phyloP scores from a whole-genome alignment of 2,113 vertebrate species.

The Girardinichthys multiradiatus region DNA sequence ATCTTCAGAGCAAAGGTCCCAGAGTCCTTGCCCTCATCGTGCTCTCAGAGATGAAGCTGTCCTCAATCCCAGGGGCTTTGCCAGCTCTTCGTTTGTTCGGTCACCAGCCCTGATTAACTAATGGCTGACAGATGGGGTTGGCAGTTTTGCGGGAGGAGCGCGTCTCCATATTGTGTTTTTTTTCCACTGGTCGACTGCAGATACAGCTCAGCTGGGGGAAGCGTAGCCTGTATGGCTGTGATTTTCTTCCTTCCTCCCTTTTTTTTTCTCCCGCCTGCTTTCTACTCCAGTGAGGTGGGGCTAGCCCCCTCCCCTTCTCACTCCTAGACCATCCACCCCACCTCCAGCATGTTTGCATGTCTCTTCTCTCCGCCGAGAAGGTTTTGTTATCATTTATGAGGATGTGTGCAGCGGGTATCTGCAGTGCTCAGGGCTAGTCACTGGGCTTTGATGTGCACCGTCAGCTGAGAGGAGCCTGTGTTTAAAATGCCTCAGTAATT shows the following conservation, averaged over 20 bases:
- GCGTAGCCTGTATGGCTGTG: conserved; percentile 63
- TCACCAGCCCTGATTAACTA: conserved; percentile 65
- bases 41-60: conserved; percentile 54
- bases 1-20: conserved; percentile 45
- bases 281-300: conserved; percentile 69
- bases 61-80: conserved; percentile 34
- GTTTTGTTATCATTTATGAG: conserved; percentile 58
- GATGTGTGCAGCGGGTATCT: conserved; percentile 47
- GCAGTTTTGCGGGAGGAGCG: conserved; percentile 55
- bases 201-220: conserved; percentile 60
- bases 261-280: conserved; percentile 38
- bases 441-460: conserved; percentile 76
- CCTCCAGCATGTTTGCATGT: conserved; percentile 52
- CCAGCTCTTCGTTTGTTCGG: conserved; percentile 43
- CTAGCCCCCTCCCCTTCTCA: conserved; percentile 32
- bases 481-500: conserved; percentile 81
- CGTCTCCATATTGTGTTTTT: conserved; percentile 30
- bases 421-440: conserved; percentile 52
- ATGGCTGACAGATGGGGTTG: conserved; percentile 67
- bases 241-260: conserved; percentile 70
- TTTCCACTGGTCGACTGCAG: conserved; percentile 45
- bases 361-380: conserved; percentile 59
- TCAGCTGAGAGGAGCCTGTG: conserved; percentile 77
- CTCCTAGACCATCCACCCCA: not conserved
- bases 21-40: conserved; percentile 52